Evolutionary conservation across 2,797 vertebrate species (phyloP).

Genomic region (Rhincodon typus): DNA sequence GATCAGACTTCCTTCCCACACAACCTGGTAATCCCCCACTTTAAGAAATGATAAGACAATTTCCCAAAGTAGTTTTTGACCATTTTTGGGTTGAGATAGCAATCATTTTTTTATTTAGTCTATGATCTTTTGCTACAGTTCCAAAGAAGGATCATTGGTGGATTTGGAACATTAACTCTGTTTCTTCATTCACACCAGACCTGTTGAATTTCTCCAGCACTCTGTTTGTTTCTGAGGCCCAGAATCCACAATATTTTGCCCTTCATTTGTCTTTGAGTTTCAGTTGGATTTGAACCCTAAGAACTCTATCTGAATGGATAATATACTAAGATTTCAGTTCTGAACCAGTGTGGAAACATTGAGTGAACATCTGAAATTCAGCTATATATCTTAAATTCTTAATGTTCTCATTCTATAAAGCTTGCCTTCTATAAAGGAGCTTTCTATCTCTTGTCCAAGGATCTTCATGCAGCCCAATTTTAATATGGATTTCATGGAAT

Average conservation of each 20-base stretch:
- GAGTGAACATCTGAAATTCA: background rate
- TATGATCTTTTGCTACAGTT: background rate
- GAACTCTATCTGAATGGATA: background rate
- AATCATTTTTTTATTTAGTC: background rate
- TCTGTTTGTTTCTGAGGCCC: too few species aligned
- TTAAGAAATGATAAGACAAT: background rate
- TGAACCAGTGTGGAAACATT: background rate
- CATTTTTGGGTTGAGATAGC: background rate
- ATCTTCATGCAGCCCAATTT: background rate
- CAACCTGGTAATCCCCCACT: background rate
- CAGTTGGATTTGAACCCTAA: background rate
- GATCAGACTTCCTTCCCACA: background rate
- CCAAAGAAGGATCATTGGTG: too few species aligned
- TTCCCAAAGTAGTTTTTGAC: background rate
- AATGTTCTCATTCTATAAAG: background rate
- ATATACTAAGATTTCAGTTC: background rate
- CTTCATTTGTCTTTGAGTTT: background rate
- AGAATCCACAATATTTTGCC: too few species aligned
- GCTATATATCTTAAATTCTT: background rate
- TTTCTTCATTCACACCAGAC: too few species aligned
- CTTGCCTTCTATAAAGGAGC: background rate
- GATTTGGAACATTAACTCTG: too few species aligned
- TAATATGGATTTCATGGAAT: background rate
- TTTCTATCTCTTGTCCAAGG: background rate
- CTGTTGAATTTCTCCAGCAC: too few species aligned